Evolutionary conservation across 2,113 vertebrate species (phyloP).

Genomic region (Falcunculus frontatus): DNA sequence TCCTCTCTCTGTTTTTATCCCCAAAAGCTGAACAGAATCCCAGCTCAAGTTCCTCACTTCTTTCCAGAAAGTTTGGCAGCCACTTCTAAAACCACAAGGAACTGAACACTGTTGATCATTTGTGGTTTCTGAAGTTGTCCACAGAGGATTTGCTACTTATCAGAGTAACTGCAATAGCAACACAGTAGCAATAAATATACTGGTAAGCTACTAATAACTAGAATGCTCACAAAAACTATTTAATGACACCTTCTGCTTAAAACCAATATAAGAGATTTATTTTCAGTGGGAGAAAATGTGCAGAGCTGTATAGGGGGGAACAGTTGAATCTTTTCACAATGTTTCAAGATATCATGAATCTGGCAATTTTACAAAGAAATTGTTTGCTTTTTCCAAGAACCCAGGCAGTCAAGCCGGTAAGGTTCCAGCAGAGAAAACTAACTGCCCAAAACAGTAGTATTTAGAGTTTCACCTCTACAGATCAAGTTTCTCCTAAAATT

Average conservation of each 20-base stretch:
- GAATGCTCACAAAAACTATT: background rate
- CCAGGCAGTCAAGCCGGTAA: background rate
- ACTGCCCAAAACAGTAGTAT: background rate
- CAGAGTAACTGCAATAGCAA: background rate
- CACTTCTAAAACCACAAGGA: background rate
- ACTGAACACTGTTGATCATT: background rate
- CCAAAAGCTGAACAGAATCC: background rate
- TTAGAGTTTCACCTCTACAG: background rate
- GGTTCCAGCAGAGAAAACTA: background rate
- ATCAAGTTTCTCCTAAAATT: background rate
- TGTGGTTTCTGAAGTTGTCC: background rate
- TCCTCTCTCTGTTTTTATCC: background rate
- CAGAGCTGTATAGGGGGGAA: background rate
- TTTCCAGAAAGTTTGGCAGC: background rate
- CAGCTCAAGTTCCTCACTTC: background rate
- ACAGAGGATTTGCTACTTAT: background rate
- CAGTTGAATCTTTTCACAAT: background rate
- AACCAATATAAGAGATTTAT: background rate
- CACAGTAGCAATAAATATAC: background rate
- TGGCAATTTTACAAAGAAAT: background rate
- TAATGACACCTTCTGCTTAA: background rate
- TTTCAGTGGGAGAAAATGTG: background rate
- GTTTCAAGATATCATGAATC: background rate
- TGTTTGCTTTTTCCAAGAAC: background rate
- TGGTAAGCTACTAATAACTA: background rate